phyloP scores from a whole-genome alignment of 92 coral and sea anemone genomes.

The Phenganax marumi region DNA sequence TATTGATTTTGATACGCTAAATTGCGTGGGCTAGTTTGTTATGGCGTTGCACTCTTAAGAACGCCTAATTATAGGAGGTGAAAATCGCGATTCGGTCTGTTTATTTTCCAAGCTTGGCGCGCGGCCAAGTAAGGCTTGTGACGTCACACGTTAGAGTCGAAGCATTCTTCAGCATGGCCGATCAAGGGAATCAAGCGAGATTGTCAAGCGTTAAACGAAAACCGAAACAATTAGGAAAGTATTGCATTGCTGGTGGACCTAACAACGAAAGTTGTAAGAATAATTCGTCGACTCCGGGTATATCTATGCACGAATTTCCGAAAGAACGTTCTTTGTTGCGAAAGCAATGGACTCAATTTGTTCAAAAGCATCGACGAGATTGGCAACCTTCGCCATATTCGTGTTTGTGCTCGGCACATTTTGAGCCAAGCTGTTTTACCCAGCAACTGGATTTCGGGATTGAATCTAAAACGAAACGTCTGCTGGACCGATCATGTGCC shows the following conservation, averaged over 20 bases:
- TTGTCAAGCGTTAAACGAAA: not conserved
- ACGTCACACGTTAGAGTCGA: too few species aligned
- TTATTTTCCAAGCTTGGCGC: too few species aligned
- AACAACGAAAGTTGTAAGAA: not conserved
- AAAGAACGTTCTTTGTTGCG: not conserved
- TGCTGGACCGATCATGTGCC: too few species aligned
- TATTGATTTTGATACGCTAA: too few species aligned
- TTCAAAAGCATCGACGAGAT: not conserved
- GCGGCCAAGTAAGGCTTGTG: too few species aligned
- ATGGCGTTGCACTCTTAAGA: too few species aligned
- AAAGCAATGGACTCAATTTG: not conserved
- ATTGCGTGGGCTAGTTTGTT: too few species aligned
- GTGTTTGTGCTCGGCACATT: not conserved
- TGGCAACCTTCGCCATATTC: constrained; percentile 7
- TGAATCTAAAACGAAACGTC: too few species aligned
- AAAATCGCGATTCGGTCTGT: too few species aligned
- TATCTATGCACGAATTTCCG: not conserved
- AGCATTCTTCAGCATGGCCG: too few species aligned
- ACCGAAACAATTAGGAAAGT: not conserved
- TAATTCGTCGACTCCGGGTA: constrained; percentile 2
- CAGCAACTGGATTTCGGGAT: not conserved
- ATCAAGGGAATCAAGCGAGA: too few species aligned
- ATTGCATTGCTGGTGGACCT: not conserved
- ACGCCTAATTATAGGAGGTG: too few species aligned
- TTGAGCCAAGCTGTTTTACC: not conserved